These are phyloP conservation scores for Oryzias woworae DNA, from an alignment of 2,113 vertebrate genomes.

Conservation along the genomic window DNA sequence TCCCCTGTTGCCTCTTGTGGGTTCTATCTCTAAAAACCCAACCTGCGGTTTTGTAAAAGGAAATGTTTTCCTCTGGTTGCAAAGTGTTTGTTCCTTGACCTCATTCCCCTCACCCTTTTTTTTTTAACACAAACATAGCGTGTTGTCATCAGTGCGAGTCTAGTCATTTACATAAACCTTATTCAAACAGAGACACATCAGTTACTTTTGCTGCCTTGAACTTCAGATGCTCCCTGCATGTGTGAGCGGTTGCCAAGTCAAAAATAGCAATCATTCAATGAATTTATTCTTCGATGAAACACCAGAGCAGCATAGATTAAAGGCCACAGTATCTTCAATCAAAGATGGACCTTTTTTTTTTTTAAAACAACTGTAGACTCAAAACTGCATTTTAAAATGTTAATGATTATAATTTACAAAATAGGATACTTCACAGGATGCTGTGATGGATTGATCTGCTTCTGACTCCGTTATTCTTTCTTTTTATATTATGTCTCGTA, in stretches of 20 bases:
- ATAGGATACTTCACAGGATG: neutral
- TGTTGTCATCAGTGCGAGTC: constrained; percentile 11
- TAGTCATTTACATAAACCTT: constrained; percentile 24
- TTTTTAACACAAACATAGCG: neutral
- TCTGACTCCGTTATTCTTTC: neutral
- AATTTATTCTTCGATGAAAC: too few species aligned
- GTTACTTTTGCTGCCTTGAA: constrained; percentile 22
- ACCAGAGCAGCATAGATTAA: too few species aligned
- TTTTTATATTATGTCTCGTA: neutral
- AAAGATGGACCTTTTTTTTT: too few species aligned
- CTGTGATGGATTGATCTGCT: neutral
- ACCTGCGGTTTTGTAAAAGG: neutral
- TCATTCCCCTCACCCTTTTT: constrained; percentile 10
- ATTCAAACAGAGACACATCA: constrained; percentile 23
- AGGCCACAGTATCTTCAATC: too few species aligned
- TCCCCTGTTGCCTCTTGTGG: neutral
- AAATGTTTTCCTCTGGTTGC: neutral
- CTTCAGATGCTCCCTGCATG: neutral
- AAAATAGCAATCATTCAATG: too few species aligned
- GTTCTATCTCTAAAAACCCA: neutral
- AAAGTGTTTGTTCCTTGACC: neutral
- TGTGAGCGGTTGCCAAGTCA: constrained; percentile 2
- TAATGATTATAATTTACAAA: too few species aligned
- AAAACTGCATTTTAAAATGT: too few species aligned
- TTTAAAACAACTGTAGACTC: too few species aligned